These are phyloP conservation scores for Rhombomys opimus DNA, from an alignment of 2,113 vertebrate species.

Conservation along the genomic window DNA sequence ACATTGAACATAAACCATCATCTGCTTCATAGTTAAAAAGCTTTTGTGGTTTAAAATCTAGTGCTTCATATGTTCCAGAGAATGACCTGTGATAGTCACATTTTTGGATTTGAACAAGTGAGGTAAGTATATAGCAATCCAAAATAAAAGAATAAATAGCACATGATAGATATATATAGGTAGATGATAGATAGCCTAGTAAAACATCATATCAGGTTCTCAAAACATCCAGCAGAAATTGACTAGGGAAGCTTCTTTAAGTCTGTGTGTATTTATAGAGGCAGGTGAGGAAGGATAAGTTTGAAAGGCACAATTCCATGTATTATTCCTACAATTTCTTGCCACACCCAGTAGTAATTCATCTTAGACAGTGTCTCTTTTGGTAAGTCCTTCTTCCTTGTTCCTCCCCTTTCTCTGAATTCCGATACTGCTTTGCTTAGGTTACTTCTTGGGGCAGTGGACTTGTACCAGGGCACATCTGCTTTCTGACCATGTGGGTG, in stretches of 20 bases:
- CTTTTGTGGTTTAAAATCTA: slow-evolving; percentile 27
- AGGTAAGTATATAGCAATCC: neutral
- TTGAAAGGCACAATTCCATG: neutral
- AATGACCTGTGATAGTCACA: neutral
- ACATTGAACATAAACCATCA: neutral
- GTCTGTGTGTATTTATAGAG: neutral
- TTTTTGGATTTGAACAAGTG: neutral
- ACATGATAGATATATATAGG: neutral
- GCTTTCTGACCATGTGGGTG: neutral
- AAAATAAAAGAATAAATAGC: neutral
- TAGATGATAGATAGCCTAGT: neutral
- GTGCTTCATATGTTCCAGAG: neutral
- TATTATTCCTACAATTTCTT: neutral
- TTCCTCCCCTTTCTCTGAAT: neutral
- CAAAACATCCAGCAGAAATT: neutral
- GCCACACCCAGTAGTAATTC: neutral
- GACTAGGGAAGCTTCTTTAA: neutral
- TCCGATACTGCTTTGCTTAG: slow-evolving; percentile 1
- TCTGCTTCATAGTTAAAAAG: neutral
- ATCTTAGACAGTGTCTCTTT: slow-evolving; percentile 1
- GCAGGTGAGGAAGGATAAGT: neutral
- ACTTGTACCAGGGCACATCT: neutral
- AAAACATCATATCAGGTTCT: neutral
- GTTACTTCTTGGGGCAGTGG: neutral
- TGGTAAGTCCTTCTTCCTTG: neutral